These are phyloP conservation scores for Brotula barbata DNA, from an alignment of 2,797 vertebrate genomes.

Conservation along the genomic window DNA sequence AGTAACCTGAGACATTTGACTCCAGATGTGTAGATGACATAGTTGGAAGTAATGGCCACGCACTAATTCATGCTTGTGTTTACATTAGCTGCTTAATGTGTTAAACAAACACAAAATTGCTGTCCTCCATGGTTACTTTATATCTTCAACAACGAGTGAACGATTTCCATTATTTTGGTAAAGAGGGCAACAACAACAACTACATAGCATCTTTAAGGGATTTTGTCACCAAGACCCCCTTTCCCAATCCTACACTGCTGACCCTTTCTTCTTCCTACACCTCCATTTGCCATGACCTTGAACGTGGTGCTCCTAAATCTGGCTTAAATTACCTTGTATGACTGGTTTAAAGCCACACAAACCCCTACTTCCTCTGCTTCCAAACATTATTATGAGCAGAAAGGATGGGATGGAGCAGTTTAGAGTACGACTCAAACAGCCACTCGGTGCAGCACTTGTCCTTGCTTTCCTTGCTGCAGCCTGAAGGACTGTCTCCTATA, in stretches of 20 bases:
- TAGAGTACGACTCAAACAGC: conserved; percentile 17
- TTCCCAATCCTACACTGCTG: conserved; percentile 49
- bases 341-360: conserved; percentile 35
- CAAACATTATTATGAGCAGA: conserved; percentile 4
- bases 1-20: conserved; percentile 71
- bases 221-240: conserved; percentile 52
- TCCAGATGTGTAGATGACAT: conserved; percentile 47
- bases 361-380: conserved; percentile 10
- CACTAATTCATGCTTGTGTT: conserved; percentile 61
- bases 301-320: conserved; percentile 60
- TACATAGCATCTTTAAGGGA: conserved; percentile 26
- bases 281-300: conserved; percentile 57
- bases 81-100: conserved; percentile 49
- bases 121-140: conserved; percentile 46
- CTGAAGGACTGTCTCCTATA: conserved; percentile 50
- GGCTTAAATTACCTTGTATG: conserved; percentile 64
- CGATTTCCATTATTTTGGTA: conserved; percentile 34
- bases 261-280: conserved; percentile 41
- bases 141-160: conserved; percentile 30
- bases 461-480: conserved; percentile 52
- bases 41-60: conserved; percentile 52
- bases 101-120: conserved; percentile 47
- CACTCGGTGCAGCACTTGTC: conserved; percentile 23
- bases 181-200: conserved; percentile 29
- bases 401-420: conserved; percentile 7